These are phyloP conservation scores for Loxodonta africana DNA, from an alignment of 2,113 vertebrate genomes.

Conservation along the genomic window DNA sequence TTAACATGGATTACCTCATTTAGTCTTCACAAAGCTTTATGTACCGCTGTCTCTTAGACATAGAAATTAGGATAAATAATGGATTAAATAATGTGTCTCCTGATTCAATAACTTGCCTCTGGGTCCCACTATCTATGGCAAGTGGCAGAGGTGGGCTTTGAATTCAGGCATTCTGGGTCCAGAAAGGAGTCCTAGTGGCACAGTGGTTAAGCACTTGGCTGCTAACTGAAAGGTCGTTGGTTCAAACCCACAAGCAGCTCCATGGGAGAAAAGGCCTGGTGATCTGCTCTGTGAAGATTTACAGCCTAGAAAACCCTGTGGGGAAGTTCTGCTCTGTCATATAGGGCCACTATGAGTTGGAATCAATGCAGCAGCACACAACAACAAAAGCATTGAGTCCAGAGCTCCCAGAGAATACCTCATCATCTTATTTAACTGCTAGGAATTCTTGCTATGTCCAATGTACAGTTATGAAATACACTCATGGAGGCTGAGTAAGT, in stretches of 20 bases:
- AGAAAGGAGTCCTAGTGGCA: not conserved
- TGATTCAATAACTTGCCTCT: not conserved
- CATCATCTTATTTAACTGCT: not conserved
- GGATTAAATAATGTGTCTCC: not conserved
- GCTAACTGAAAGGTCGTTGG: not conserved
- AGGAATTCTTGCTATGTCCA: not conserved
- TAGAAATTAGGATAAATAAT: not conserved
- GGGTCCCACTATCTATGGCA: not conserved
- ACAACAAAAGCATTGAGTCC: not conserved
- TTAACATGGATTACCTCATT: not conserved
- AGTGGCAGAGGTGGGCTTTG: not conserved
- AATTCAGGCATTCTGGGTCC: not conserved
- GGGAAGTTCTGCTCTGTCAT: not conserved
- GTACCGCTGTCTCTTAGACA: not conserved
- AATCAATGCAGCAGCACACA: not conserved
- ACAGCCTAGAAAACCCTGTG: not conserved
- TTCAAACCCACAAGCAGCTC: not conserved
- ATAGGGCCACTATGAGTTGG: not conserved
- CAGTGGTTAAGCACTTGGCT: not conserved
- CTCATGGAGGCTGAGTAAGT: not conserved
- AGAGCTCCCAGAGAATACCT: not conserved
- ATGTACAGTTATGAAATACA: not conserved
- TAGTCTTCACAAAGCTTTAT: not conserved
- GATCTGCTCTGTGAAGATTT: not conserved
- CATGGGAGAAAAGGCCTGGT: not conserved